Conservation (phyloP, 2,888 invertebrate genomes). For the Bruchidius siliquastri region DNA sequence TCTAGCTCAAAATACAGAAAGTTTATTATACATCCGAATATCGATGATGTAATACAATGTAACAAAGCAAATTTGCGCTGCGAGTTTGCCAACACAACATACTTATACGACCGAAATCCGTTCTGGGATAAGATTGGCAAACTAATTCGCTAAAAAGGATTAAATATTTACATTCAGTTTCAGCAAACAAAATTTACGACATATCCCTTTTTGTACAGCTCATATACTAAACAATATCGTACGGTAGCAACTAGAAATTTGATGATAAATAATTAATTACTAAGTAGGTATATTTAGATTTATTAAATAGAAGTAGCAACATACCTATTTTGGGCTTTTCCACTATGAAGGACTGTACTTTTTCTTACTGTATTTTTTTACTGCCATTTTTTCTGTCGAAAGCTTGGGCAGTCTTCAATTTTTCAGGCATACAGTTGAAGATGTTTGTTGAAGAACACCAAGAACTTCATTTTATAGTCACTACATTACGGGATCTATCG, state of each 20-base stretch:
- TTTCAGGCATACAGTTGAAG: too few relatives aligned
- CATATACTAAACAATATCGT: background rate
- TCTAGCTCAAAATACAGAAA: background rate
- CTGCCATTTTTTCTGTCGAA: too few relatives aligned
- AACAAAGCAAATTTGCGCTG: background rate
- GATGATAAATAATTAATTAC: background rate
- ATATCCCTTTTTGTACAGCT: background rate
- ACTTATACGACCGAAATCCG: background rate
- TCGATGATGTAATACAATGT: background rate
- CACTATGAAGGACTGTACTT: too few relatives aligned
- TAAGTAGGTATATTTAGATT: too few relatives aligned
- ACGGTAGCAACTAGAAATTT: background rate
- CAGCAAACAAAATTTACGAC: background rate
- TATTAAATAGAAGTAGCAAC: too few relatives aligned
- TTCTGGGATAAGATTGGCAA: background rate
- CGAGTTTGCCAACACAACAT: background rate
- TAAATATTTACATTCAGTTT: background rate
- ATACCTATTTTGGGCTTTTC: too few relatives aligned
- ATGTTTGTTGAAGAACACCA: too few relatives aligned
- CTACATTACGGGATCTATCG: too few relatives aligned
- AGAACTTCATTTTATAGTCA: too few relatives aligned
- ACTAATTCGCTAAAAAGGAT: background rate
- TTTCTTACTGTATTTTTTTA: too few relatives aligned
- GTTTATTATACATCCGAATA: background rate
- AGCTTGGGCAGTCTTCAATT: too few relatives aligned